Evolutionary conservation across 1,140 invertebrate species (phyloP).

Genomic region (Nilaparvata lugens): DNA sequence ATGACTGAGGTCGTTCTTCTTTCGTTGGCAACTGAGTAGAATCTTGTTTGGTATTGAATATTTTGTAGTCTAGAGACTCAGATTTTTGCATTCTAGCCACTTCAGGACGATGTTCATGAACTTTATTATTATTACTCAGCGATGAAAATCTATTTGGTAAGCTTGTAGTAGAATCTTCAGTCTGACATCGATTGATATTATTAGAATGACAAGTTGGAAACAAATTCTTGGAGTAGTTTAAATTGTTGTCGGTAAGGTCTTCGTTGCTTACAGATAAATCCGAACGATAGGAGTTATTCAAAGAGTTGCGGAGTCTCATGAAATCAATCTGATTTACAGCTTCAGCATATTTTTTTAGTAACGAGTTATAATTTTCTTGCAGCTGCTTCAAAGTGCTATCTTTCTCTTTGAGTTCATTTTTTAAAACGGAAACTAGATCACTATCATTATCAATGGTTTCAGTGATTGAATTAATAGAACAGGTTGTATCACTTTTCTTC

Average conservation of each 20-base stretch:
- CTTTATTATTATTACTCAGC: background rate
- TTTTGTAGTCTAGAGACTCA: background rate
- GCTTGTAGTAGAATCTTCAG: background rate
- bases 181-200: background rate
- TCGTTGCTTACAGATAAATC: background rate
- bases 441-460: background rate
- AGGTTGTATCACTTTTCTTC: background rate
- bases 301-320: constrained; percentile 2
- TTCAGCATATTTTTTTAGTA: constrained; percentile 11
- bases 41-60: background rate
- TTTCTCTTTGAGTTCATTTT: constrained; percentile 14
- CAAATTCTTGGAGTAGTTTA: background rate
- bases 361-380: constrained; percentile 10
- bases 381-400: background rate
- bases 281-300: constrained; percentile 1
- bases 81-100: background rate
- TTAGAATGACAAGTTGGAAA: background rate
- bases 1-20: background rate
- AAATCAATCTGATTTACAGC: constrained; percentile 11
- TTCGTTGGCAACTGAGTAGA: background rate
- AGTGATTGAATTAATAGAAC: background rate
- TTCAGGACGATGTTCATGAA: background rate
- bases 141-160: background rate
- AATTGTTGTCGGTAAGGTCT: background rate
- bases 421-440: constrained; percentile 10